Conservation (phyloP, 2,888 invertebrate genomes). For the Eupithecia pulchellata region DNA sequence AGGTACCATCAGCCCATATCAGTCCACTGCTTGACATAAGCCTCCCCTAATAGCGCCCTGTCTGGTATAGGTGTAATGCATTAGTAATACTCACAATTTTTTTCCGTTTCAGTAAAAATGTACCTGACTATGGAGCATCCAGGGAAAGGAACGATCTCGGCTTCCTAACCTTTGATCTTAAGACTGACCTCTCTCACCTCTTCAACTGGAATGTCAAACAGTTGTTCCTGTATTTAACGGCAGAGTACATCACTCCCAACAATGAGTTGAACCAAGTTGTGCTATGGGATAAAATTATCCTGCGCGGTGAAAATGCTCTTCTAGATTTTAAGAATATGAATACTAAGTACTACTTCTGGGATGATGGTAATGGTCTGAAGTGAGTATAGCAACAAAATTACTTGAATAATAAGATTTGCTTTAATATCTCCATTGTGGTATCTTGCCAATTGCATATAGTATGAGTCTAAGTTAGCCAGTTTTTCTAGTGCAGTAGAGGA, state of each 20-base stretch:
- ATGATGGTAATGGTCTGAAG: constrained; percentile 98
- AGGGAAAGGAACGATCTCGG: constrained; percentile 98
- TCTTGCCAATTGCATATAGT: neutral
- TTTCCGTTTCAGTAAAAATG: constrained; percentile 92
- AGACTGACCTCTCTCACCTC: constrained; percentile 94
- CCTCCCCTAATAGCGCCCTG: too few relatives aligned
- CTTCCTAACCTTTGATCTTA: constrained; percentile 96
- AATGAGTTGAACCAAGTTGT: constrained; percentile 97
- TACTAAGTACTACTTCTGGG: constrained; percentile 99
- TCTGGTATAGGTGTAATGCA: too few relatives aligned
- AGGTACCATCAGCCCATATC: too few relatives aligned
- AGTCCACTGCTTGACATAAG: too few relatives aligned
- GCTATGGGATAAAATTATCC: constrained; percentile 99
- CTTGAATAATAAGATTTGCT: neutral
- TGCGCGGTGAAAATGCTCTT: constrained; percentile 96
- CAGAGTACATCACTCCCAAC: constrained; percentile 95
- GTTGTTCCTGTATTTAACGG: constrained; percentile 97
- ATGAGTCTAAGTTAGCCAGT: neutral
- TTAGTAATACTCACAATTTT: neutral
- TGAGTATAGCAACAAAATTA: constrained; percentile 76
- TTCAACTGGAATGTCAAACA: constrained; percentile 99
- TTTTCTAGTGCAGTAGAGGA: neutral
- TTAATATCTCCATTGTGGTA: neutral
- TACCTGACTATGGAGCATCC: constrained; percentile 97
- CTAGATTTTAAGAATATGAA: constrained; percentile 97